Evolutionary conservation across 2,113 vertebrate species (phyloP), one percentile per base, ranked within the genome.

Genomic region (Atrichornis clamosus): DNA sequence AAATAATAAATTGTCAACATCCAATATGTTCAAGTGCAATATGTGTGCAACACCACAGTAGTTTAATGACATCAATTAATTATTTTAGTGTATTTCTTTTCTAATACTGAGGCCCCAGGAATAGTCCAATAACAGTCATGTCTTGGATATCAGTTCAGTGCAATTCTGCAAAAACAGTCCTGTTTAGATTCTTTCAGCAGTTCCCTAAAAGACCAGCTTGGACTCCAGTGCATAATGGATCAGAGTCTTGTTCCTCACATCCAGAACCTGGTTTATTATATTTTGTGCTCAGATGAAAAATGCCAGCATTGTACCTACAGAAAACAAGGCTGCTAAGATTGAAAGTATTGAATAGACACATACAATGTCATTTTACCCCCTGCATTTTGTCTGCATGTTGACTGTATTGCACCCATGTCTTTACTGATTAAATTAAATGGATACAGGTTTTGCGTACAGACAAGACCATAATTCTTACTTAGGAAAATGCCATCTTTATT

Each of bases 371-470:
- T 92, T 91, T 90, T 80, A 60, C 26, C 9, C 22, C 17, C 27
- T 85, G 35, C 11, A 10, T 85, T 93, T 95, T 82, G 39, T 47
- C 35, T 82, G 1, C 8, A 1, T 20, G 19, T 73, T 86, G 75
- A n/a, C 6, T 8, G 46, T 47, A 74, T 50, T 58, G 33, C 58
- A 85, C 80, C 63, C 39, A 24, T 93, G 92, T 95, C 62, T 96
- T 62, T 93, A 90, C 92, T 92, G 50, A 89, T 92, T 88, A 78
- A 65, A 81, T 90, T 87, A 94, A 97, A 91, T 77, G 56, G 72
- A 77, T 83, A 49, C 42, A 91, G 87, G 32, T 91, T 84, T 88
- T 95, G n/a, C 83, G 67, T 56, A 65, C 50, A 95, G 93, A 75
- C 30, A 50, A 88, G 64, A 72, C 41, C 26, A 13, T 73, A 86